These are phyloP conservation scores for Gymnocypris eckloni DNA, from an alignment of 2,797 vertebrate genomes.

Conservation along the genomic window DNA sequence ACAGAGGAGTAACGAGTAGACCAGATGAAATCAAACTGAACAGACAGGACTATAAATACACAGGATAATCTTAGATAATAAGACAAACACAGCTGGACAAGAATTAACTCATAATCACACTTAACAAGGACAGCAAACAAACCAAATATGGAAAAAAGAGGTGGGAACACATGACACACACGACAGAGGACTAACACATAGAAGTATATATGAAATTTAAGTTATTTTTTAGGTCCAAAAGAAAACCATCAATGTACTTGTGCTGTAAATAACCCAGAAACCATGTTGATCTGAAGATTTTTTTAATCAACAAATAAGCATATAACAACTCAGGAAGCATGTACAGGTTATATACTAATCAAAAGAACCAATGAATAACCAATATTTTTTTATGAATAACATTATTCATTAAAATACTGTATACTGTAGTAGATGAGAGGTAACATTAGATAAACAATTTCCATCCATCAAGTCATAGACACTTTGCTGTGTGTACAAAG, in stretches of 20 bases:
- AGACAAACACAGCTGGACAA: no score
- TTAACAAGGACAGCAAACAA: no score
- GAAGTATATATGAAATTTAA: background rate
- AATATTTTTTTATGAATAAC: background rate
- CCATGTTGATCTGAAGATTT: background rate
- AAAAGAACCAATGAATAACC: background rate
- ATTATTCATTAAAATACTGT: background rate
- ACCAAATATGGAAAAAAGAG: no score
- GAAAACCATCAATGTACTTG: no score
- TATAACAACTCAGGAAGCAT: background rate
- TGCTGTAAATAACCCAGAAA: background rate
- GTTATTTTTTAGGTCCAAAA: background rate
- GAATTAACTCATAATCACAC: no score
- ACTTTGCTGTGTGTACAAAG: background rate
- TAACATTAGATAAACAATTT: background rate
- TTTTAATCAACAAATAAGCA: background rate
- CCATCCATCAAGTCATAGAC: background rate
- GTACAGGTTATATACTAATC: background rate
- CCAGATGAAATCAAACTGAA: no score
- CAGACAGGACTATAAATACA: no score
- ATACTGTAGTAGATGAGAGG: background rate
- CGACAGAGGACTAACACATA: no score
- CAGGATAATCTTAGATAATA: no score
- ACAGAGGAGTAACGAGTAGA: no score
- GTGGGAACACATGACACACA: no score